A percentile compares a stretch with the other conserved stretches of the same genome.
Evolutionary conservation across 2,888 invertebrate genomes (phyloP).

Genomic region (Baronia brevicornis): DNA sequence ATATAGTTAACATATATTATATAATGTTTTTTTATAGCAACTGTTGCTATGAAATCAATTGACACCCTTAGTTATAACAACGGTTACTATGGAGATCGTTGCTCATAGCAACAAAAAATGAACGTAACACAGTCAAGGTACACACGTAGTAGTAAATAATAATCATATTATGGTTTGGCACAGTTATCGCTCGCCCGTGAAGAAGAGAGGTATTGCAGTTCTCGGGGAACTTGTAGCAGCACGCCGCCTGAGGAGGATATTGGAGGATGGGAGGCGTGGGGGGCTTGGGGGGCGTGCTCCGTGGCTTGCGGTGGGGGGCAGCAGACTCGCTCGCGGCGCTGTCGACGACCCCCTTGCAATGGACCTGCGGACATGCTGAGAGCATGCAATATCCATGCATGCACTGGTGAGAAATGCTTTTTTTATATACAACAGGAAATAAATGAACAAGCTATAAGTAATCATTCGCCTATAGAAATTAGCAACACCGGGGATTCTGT

Average conservation of each 20-base stretch:
- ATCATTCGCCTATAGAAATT: too few species aligned
- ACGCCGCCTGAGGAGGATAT: slow-evolving; percentile 36
- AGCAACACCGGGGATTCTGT: too few species aligned
- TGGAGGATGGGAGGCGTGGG: slow-evolving; percentile 49
- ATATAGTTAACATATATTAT: too few species aligned
- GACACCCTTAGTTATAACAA: too few species aligned
- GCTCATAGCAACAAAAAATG: too few species aligned
- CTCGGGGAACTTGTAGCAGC: slow-evolving; percentile 78
- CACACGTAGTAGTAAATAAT: too few species aligned
- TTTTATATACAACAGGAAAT: too few species aligned
- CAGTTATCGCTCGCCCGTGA: slow-evolving; percentile 83
- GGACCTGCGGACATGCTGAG: slow-evolving; percentile 78
- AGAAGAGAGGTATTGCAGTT: slow-evolving; percentile 85
- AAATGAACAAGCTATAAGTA: too few species aligned
- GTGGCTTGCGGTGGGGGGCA: slow-evolving; percentile 71
- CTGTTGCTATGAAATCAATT: too few species aligned
- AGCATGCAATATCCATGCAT: slow-evolving; percentile 84
- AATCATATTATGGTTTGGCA: slow-evolving; percentile 27
- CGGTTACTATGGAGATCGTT: too few species aligned
- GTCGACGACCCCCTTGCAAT: slow-evolving; percentile 66
- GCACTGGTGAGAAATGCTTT: slow-evolving; percentile 67
- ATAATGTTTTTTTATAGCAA: too few species aligned
- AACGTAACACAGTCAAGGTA: too few species aligned
- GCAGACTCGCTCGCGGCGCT: slow-evolving; percentile 78
- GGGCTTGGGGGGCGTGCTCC: slow-evolving; percentile 48